phyloP scores from a whole-genome alignment of 2,797 vertebrate genomes.

The Hippocampus kuda region DNA sequence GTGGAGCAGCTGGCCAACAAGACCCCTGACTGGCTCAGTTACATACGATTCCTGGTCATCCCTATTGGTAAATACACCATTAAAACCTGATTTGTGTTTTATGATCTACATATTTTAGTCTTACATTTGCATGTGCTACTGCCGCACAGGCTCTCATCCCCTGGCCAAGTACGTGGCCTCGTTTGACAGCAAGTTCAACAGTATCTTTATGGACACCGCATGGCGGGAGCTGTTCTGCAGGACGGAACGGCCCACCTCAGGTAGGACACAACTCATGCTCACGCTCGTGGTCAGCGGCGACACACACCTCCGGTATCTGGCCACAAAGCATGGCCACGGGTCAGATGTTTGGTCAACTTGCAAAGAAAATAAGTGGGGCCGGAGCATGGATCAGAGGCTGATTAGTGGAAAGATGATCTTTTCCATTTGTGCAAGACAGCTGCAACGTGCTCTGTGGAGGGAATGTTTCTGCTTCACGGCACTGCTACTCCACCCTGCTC shows the following conservation, averaged over 20 bases:
- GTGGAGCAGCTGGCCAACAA: conserved; percentile 80
- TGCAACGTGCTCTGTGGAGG: conserved; percentile 21
- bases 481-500: conserved; percentile 6
- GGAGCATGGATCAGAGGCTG: conserved; percentile 33
- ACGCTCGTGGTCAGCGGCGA: not conserved
- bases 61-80: conserved; percentile 62
- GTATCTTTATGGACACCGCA: conserved; percentile 72
- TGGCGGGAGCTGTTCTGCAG: conserved; percentile 76
- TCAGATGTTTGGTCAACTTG: conserved; percentile 37
- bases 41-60: conserved; percentile 75
- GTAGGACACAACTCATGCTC: conserved; percentile 38
- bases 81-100: not conserved
- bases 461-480: conserved; percentile 8
- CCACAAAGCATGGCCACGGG: conserved; percentile 18
- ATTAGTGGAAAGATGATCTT: conserved; percentile 24
- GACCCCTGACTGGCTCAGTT: conserved; percentile 77
- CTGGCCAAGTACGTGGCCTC: conserved; percentile 74
- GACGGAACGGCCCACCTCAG: conserved; percentile 69
- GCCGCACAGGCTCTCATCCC: conserved; percentile 68
- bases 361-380: conserved; percentile 43
- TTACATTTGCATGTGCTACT: not conserved
- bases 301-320: conserved; percentile 9
- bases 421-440: conserved; percentile 23
- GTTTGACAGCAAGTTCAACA: conserved; percentile 73
- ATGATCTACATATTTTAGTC: not conserved